Base-by-base conservation (phyloP, 2,888 invertebrate genomes). In the Drosophila mettleri region DNA sequence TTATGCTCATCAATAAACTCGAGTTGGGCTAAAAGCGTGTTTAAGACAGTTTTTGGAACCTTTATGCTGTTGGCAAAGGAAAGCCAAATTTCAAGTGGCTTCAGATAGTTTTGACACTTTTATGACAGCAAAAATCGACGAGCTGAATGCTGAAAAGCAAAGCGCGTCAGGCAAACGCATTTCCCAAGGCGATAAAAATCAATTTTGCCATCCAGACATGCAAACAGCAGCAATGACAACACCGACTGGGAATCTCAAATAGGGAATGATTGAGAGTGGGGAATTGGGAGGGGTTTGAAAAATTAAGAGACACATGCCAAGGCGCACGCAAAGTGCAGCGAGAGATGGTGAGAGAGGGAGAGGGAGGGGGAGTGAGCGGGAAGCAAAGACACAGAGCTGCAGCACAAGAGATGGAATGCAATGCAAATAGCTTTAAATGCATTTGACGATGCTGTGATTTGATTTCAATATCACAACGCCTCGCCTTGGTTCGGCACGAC, bases 351-450 rank as follows among this genome's bases (percentile, higher is more conserved):
- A 10, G 51, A 51, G 58, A 49, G 43, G 46, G 22, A 12, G 31
- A n/a, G 24, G 8, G 27, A 43, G 39, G 39, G 41, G 45, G 51
- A 43, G 48, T 41, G 22, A 10, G 20, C 9, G 33, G 41, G 22
- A 18, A 31, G 16, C 20, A n/a, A 43, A 41, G 22, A 10, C 27
- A 5, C 4, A 20, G 8, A 16, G 34, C 20, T 27, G 59, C 22
- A 31, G 39, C 24, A 27, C 18, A 33, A 36, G 18, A 27, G 45
- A 46, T 38, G 87, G 67, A 82, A 85, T 83, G 74, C 80, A 83
- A 88, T 83, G 83, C 83, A 88, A 83, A 83, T 83, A 86, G 84
- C 74, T 78, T 61, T 77, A 86, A 88, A 88, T 88, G 88, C 88
- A 83, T 88, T 86, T 83, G 88, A 80, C 68, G 86, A 86, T 57